Percentiles rank a stretch among this genome's conserved stretches.
phyloP scores from a whole-genome alignment of 2,888 invertebrate genomes.

The Argynnis bischoffii region DNA sequence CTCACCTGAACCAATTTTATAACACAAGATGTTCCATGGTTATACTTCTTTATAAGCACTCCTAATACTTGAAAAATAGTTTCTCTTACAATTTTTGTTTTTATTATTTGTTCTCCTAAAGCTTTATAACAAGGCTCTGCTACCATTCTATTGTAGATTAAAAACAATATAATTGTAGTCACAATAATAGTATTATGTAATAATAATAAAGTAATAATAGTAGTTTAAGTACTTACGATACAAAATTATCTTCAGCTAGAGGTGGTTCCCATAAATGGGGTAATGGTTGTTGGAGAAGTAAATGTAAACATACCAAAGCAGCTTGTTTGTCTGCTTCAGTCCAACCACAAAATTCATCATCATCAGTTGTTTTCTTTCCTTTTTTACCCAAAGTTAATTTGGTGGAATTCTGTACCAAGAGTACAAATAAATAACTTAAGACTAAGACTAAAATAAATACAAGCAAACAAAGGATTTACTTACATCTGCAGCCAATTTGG shows the following conservation, averaged over 20 bases:
- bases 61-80: constrained; percentile 91
- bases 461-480: constrained; percentile 46
- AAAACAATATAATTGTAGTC: background rate
- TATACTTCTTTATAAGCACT: constrained; percentile 90
- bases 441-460: background rate
- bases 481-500: constrained; percentile 74
- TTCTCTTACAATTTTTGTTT: constrained; percentile 84
- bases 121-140: constrained; percentile 89
- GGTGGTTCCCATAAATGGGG: constrained; percentile 92
- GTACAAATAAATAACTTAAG: background rate
- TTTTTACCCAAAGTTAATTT: constrained; percentile 74
- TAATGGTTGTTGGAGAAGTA: constrained; percentile 86
- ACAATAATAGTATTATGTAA: background rate
- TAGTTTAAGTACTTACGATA: constrained; percentile 83
- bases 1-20: constrained; percentile 85
- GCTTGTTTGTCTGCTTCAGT: constrained; percentile 87
- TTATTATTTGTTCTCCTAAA: constrained; percentile 84
- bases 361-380: constrained; percentile 68
- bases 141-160: constrained; percentile 78
- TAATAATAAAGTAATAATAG: background rate
- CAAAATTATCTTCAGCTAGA: constrained; percentile 90
- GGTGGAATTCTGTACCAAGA: constrained; percentile 66
- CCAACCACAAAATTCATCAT: constrained; percentile 81
- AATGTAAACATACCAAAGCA: constrained; percentile 85
- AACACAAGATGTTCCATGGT: constrained; percentile 90